A percentile compares a stretch with the other conserved stretches of the same genome.
These are phyloP conservation scores for Scaptomyza parva DNA, from an alignment of 2,888 invertebrate species.

Conservation along the genomic window DNA sequence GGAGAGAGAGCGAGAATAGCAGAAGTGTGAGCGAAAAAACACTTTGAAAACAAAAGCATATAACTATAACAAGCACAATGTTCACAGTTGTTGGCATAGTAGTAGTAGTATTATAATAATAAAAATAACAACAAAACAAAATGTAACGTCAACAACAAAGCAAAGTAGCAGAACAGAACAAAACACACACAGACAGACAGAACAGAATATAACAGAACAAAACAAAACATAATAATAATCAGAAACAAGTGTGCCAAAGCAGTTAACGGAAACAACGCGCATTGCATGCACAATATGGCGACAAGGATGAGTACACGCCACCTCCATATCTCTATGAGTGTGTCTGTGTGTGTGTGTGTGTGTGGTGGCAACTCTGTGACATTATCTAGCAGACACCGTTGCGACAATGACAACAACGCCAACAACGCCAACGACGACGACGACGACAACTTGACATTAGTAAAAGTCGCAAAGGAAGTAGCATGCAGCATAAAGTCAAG, in stretches of 20 bases:
- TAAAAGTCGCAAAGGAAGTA: constrained; percentile 79
- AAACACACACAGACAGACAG: constrained; percentile 46
- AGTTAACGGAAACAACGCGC: constrained; percentile 81
- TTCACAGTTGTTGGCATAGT: constrained; percentile 47
- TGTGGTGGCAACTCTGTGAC: constrained; percentile 58
- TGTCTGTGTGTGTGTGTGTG: constrained; percentile 20
- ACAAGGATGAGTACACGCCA: constrained; percentile 48
- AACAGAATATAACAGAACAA: constrained; percentile 72
- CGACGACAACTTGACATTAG: constrained; percentile 79
- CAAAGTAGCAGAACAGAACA: constrained; percentile 68
- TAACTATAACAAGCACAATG: constrained; percentile 44
- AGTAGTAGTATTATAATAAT: constrained; percentile 38
- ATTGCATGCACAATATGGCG: constrained; percentile 79
- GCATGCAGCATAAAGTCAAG: constrained; percentile 69
- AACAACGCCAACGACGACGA: constrained; percentile 36
- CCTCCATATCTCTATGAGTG: background rate
- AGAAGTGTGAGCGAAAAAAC: constrained; percentile 31
- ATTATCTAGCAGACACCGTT: constrained; percentile 77
- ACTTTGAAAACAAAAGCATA: constrained; percentile 52
- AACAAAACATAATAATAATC: constrained; percentile 79
- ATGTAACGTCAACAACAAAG: constrained; percentile 54
- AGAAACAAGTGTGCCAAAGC: constrained; percentile 81
- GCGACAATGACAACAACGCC: constrained; percentile 40
- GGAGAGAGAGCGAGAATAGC: background rate
- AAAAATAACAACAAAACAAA: constrained; percentile 60